Percentiles rank a stretch among this genome's conserved stretches.
These are phyloP conservation scores for Cladorhizidae sp. DNA, from an alignment of 37 sponge, comb jelly and placozoan species.

Conservation along the genomic window DNA sequence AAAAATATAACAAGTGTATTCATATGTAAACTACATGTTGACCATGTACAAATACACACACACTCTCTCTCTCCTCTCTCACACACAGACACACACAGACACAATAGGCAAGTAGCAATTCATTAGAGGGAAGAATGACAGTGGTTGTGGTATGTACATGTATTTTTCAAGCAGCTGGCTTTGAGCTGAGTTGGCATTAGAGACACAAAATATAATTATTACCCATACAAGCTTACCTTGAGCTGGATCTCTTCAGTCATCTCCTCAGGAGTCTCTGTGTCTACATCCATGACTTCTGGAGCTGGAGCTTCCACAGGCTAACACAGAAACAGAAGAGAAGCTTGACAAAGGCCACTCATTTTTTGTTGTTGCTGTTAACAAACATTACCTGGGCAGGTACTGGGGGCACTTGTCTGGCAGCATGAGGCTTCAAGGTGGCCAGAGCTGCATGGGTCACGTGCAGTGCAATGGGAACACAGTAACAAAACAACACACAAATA, in stretches of 20 bases:
- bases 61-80: too few species aligned
- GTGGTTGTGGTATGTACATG: background rate
- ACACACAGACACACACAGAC: background rate
- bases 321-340: background rate
- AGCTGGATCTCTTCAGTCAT: constrained; percentile 80
- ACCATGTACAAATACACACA: too few species aligned
- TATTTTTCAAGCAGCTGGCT: too few species aligned
- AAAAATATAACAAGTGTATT: background rate
- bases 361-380: background rate
- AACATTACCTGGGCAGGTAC: constrained; percentile 35
- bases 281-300: background rate
- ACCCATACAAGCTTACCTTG: constrained; percentile 39
- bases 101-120: background rate
- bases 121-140: background rate
- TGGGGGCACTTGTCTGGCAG: constrained; percentile 54
- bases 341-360: background rate
- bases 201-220: constrained; percentile 1
- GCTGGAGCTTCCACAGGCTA: background rate
- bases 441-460: constrained; percentile 56
- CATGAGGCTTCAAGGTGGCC: constrained; percentile 92
- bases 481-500: background rate
- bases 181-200: too few species aligned
- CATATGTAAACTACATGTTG: background rate
- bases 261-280: constrained; percentile 47
- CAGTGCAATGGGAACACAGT: background rate